These are phyloP conservation scores for Sphenodon punctatus DNA, from an alignment of 2,797 vertebrate genomes.

Conservation along the genomic window DNA sequence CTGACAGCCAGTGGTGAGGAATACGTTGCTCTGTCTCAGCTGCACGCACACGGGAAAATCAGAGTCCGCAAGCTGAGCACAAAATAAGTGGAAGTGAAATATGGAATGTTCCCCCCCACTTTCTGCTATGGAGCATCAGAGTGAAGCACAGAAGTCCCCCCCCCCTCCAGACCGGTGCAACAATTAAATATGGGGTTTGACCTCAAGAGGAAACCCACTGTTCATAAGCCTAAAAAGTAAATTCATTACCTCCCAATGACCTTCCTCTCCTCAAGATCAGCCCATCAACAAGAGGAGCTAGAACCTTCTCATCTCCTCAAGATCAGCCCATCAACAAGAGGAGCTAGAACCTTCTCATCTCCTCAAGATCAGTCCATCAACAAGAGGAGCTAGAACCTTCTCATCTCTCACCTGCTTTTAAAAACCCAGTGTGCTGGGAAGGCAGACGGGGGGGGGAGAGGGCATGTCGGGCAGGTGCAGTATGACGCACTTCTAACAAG, in stretches of 20 bases:
- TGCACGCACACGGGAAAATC: background rate
- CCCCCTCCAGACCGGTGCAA: background rate
- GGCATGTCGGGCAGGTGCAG: rapidly evolving
- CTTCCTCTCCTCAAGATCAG: too few relatives aligned
- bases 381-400: too few relatives aligned
- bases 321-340: too few relatives aligned
- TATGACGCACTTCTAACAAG: too few relatives aligned
- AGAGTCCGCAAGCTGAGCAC: too few relatives aligned
- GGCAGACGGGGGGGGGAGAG: background rate
- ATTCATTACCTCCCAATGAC: background rate
- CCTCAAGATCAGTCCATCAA: too few relatives aligned
- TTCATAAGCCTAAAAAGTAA: background rate
- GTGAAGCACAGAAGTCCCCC: background rate
- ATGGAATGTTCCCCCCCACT: background rate
- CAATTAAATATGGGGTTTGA: background rate
- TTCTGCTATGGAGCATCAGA: background rate
- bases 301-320: too few relatives aligned
- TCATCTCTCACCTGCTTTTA: background rate
- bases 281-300: background rate
- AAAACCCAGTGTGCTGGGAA: background rate
- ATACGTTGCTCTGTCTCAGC: too few relatives aligned
- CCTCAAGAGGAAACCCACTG: background rate
- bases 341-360: background rate
- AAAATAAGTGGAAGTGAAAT: background rate
- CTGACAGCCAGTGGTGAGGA: too few relatives aligned